A percentile compares a stretch with the other conserved stretches of the same genome.
These are phyloP conservation scores for Psettodes erumei DNA, from an alignment of 2,113 vertebrate species.

Conservation along the genomic window DNA sequence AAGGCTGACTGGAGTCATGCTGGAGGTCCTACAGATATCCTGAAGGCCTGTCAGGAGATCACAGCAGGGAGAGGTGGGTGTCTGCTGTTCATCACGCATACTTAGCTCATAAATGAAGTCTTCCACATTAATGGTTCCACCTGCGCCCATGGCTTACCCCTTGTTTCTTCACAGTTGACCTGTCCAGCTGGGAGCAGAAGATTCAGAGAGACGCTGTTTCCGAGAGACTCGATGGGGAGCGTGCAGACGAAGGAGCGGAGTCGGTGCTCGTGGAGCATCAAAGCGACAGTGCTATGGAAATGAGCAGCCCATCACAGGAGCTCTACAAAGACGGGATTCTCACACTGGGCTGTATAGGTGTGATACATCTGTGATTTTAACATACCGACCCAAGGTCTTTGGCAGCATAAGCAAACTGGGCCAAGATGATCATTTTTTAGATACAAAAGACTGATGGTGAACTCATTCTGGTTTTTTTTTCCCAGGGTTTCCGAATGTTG, in stretches of 20 bases:
- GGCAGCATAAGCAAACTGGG: background rate
- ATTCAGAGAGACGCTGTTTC: constrained; percentile 86
- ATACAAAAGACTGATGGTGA: background rate
- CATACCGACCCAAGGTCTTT: too few relatives aligned
- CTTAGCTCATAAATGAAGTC: background rate
- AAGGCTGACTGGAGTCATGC: constrained; percentile 85
- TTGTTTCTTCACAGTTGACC: constrained; percentile 82
- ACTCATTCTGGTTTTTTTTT: background rate
- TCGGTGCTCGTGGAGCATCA: constrained; percentile 86
- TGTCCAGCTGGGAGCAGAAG: constrained; percentile 92
- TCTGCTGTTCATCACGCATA: background rate
- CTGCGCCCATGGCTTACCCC: background rate
- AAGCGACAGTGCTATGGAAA: constrained; percentile 85
- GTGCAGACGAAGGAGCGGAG: constrained; percentile 78
- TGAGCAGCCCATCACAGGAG: constrained; percentile 80
- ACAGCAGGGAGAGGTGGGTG: constrained; percentile 86
- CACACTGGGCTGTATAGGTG: constrained; percentile 92
- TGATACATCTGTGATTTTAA: constrained; percentile 9
- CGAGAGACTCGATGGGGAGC: constrained; percentile 80
- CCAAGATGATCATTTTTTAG: background rate
- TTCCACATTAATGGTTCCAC: background rate
- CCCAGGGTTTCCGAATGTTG: constrained; percentile 91
- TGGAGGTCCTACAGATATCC: constrained; percentile 87
- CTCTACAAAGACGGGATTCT: constrained; percentile 91
- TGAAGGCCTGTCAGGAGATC: constrained; percentile 90